These are phyloP conservation scores for Zygaena filipendulae DNA, from an alignment of 2,888 invertebrate genomes.

Conservation along the genomic window DNA sequence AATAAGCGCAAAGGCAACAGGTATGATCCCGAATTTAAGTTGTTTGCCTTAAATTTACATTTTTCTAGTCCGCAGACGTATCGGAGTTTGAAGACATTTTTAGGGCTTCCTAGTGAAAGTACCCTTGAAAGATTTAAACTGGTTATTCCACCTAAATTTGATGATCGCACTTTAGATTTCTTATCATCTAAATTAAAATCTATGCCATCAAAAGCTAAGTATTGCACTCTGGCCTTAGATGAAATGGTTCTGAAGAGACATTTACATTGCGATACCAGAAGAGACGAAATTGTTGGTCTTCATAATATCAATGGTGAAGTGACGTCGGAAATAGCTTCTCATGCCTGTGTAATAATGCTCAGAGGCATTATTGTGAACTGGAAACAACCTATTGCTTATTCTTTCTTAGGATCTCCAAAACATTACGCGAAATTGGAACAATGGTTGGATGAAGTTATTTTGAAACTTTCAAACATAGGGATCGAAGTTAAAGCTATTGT, in stretches of 20 bases:
- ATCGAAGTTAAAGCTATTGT: slow-evolving; percentile 18
- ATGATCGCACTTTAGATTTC: slow-evolving; percentile 10
- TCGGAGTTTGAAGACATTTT: slow-evolving; percentile 15
- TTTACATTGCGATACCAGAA: slow-evolving; percentile 17
- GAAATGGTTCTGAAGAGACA: slow-evolving; percentile 20
- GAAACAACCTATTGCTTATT: slow-evolving; percentile 21
- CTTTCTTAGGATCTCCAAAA: slow-evolving; percentile 15
- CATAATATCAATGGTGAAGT: slow-evolving; percentile 20
- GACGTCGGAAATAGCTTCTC: slow-evolving; percentile 4
- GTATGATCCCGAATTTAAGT: slow-evolving; percentile 9
- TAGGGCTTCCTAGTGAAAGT: slow-evolving; percentile 17
- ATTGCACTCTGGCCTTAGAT: slow-evolving; percentile 19
- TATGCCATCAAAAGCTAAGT: slow-evolving; percentile 13
- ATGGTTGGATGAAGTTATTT: slow-evolving; percentile 16
- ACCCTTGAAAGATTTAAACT: slow-evolving; percentile 6
- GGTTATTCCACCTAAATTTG: slow-evolving; percentile 12
- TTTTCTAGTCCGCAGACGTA: slow-evolving; percentile 20
- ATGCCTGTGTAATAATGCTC: slow-evolving; percentile 17
- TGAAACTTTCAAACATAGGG: slow-evolving; percentile 16
- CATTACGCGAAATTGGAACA: slow-evolving; percentile 17
- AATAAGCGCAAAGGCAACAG: slow-evolving; percentile 17
- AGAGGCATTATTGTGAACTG: slow-evolving; percentile 17
- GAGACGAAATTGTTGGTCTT: slow-evolving; percentile 19
- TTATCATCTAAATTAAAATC: slow-evolving; percentile 12
- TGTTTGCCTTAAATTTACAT: slow-evolving; percentile 17